Evolutionary conservation across 1,140 invertebrate genomes (phyloP).

Genomic region (Nasonia giraulti): DNA sequence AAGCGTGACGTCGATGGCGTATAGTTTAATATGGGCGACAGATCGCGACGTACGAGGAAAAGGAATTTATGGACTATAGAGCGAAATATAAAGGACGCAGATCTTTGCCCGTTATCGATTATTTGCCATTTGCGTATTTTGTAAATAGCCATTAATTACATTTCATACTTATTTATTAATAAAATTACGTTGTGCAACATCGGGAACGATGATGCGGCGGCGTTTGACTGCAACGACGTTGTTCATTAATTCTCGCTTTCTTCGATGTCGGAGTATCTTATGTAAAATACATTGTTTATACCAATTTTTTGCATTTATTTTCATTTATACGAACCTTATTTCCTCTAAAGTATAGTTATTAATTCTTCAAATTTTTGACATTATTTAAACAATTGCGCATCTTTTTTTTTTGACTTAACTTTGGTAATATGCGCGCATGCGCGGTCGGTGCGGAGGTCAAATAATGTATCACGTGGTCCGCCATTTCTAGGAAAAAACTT

Average conservation of each 20-base stretch:
- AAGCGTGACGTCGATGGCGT: slow-evolving; percentile 50
- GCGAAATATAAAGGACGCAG: slow-evolving; percentile 11
- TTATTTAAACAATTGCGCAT: neutral
- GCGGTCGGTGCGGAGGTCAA: neutral
- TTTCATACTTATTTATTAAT: slow-evolving; percentile 73
- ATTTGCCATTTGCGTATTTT: slow-evolving; percentile 71
- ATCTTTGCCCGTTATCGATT: slow-evolving; percentile 67
- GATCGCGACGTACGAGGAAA: neutral
- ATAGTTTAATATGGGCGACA: slow-evolving; percentile 38
- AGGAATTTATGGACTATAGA: neutral
- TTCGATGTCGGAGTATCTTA: slow-evolving; percentile 58
- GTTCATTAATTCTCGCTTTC: slow-evolving; percentile 66
- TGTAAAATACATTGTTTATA: slow-evolving; percentile 70
- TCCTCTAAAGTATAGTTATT: no score
- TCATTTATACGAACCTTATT: neutral
- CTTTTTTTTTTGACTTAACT: neutral
- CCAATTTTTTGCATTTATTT: slow-evolving; percentile 13
- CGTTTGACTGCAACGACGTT: slow-evolving; percentile 60
- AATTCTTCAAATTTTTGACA: neutral
- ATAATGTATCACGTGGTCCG: neutral
- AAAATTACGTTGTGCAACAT: slow-evolving; percentile 64
- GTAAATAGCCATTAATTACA: slow-evolving; percentile 74
- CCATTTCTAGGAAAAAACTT: neutral
- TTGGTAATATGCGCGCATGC: neutral
- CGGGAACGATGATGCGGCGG: slow-evolving; percentile 61